Conservation (phyloP, 2,113 vertebrate species). For the Cololabis saira region DNA sequence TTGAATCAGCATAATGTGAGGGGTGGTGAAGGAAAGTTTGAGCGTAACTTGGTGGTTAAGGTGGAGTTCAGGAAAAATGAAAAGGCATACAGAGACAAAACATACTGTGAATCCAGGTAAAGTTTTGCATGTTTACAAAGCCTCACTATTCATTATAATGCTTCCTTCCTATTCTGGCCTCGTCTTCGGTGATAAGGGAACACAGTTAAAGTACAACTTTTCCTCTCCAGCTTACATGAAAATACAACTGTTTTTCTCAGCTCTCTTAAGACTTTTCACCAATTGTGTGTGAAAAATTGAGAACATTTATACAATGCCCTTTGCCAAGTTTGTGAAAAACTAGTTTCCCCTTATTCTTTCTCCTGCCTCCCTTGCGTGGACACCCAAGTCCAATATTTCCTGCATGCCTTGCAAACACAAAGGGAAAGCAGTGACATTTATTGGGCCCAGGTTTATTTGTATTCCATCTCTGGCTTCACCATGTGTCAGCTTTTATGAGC, state of each 20-base stretch:
- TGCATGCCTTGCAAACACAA: slow-evolving; percentile 69
- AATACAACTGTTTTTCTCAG: slow-evolving; percentile 32
- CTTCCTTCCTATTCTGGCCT: slow-evolving; percentile 32
- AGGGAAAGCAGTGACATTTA: slow-evolving; percentile 72
- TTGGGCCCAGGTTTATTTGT: slow-evolving; percentile 79
- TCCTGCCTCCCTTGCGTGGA: slow-evolving; percentile 44
- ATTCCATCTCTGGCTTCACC: slow-evolving; percentile 70
- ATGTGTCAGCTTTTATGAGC: slow-evolving; percentile 78
- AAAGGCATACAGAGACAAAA: slow-evolving; percentile 28
- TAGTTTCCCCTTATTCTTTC: slow-evolving; percentile 44
- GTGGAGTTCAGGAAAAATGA: slow-evolving; percentile 20
- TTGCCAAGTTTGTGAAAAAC: slow-evolving; percentile 56
- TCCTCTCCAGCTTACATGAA: slow-evolving; percentile 22
- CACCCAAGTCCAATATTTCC: slow-evolving; percentile 61
- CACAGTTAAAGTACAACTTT: slow-evolving; percentile 52
- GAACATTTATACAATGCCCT: slow-evolving; percentile 58
- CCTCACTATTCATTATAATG: slow-evolving; percentile 25
- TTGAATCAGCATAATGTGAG: slow-evolving; percentile 31
- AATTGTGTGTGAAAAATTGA: slow-evolving; percentile 69
- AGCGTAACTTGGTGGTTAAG: slow-evolving; percentile 23
- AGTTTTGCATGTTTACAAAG: slow-evolving; percentile 44
- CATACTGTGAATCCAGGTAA: not conserved
- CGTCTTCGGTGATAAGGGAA: slow-evolving; percentile 30
- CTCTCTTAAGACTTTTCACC: slow-evolving; percentile 45
- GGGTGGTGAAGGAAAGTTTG: slow-evolving; percentile 21